Base-by-base conservation (phyloP, 2,113 vertebrate species). In the Sphaerodactylus townsendi region DNA sequence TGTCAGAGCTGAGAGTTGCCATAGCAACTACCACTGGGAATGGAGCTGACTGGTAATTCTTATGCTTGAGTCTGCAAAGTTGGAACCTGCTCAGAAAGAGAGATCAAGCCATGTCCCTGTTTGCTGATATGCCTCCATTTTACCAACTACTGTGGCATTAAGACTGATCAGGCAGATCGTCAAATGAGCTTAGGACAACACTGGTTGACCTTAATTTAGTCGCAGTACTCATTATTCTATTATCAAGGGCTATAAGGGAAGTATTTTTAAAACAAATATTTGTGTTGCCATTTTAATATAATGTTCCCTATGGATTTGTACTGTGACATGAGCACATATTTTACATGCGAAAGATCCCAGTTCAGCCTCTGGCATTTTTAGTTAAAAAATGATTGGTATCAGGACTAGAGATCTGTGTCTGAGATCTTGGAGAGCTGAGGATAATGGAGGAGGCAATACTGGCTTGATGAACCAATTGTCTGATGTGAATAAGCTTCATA, bases 21-120 rank as follows among this genome's bases (percentile, higher is more conserved):
- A 82, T 86, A 50, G 85, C 74, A 86, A 86, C 85, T 53, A 13
- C 74, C 74, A 66, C 50, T 84, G 83, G n/a, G 86, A 77, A n/a
- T 82, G 68, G 66, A 73, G 59, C 80, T 41, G 82, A 85, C 17
- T 46, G 7, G 4, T 59, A 39, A 74, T 69, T 65, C 79, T 5
- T 30, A 39, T 81, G n/a, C 28, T 74, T 73, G 9, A n/a, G 74
- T 72, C n/a, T 73, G 1, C 69, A 65, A 65, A 73, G 80, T 77
- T 76, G 59, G 15, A 19, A 64, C 74, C 48, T 82, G 19, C 41
- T 77, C 59, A 62, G 83, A 85, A 70, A 79, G 46, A 71, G 77
- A 28, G 73, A 23, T 71, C 50, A 70, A 78, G 72, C 68, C 68
- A 71, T 1, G 6, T n/a, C 33, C 56, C 37, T 73, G 41, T 82